Percentiles rank a stretch among this genome's conserved stretches.
Evolutionary conservation across 23 tunicate genomes (phyloP).

Genomic region (Halocynthia roretzi): DNA sequence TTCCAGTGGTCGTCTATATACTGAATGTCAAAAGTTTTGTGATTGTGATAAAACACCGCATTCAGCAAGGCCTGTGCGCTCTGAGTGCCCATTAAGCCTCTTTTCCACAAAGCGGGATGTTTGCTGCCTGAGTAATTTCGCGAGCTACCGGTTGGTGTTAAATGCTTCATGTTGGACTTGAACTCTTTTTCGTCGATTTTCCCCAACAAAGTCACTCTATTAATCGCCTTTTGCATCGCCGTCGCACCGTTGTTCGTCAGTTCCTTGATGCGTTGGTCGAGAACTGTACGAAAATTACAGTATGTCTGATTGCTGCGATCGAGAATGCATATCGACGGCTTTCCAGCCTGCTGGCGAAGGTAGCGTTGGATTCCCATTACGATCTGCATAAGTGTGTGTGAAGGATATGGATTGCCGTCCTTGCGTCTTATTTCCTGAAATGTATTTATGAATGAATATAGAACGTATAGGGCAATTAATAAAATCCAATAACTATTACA

Average conservation of each 20-base stretch:
- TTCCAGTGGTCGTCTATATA: conserved; percentile 90
- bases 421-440: conserved; percentile 87
- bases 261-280: conserved; percentile 73
- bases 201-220: neutral
- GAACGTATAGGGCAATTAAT: too few species aligned
- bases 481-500: too few species aligned
- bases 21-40: conserved; percentile 62
- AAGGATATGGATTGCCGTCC: conserved; percentile 90
- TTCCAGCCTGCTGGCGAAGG: conserved; percentile 91
- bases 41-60: conserved; percentile 85
- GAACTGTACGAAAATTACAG: conserved; percentile 54
- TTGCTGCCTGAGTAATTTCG: conserved; percentile 18
- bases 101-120: conserved; percentile 54
- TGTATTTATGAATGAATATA: too few species aligned
- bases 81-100: conserved; percentile 50
- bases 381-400: conserved; percentile 95
- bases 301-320: conserved; percentile 77
- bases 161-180: neutral
- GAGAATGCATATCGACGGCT: conserved; percentile 74
- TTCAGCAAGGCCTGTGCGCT: conserved; percentile 68
- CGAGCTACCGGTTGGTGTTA: neutral
- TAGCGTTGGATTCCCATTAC: conserved; percentile 98
- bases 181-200: neutral
- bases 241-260: conserved; percentile 64
- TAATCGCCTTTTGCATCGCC: conserved; percentile 21